Evolutionary conservation across 2,888 invertebrate genomes (phyloP), one percentile per base, ranked within the genome.

Genomic region (Exephanes ischioxanthus): DNA sequence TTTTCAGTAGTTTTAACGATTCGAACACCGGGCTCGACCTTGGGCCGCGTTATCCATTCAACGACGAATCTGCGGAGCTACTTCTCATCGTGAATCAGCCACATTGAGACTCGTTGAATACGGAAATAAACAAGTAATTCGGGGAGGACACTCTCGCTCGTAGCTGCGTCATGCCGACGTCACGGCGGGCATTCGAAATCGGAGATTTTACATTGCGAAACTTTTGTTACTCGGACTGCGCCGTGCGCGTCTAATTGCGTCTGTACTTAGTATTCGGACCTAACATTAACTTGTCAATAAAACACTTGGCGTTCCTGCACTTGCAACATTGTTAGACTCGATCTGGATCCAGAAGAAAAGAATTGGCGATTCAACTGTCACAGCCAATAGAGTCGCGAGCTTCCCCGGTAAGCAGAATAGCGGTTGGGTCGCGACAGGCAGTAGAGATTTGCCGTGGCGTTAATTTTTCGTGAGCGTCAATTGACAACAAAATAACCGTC

Each of bases 101-200:
- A 73, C 55, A 14, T 66, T 71, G 37, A 16, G 61, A 77, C 11
- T 26, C 19, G 48, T 33, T 55, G 63, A 63, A 55, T 41, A 70
- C 63, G 71, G 63, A 81, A 84, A 84, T 81, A 86, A 86, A 84
- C 75, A 84, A 73, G 48, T 16, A 82, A 33, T 51, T 73, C 75
- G 19, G 22, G n/a, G 53, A 48, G 14, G 22, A 26, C 67, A 53
- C 30, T 51, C 66, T 55, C 48, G 16, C 37, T 63, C 58, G 68
- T 45, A 73, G 63, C 76, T 80, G 73, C 83, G 80, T 80, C 83
- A 73, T 79, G 80, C 37, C 68, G 61, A 80, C 80, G 70, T 67
- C 37, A 72, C 16, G 78, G 83, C 79, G 83, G 83, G 19, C 26
- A 61, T 83, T 83, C 58, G 68, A 83, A 83, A 58, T 30, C 58